Evolutionary conservation across 2,113 vertebrate species (phyloP).

Genomic region (Phyllostomus hastatus): DNA sequence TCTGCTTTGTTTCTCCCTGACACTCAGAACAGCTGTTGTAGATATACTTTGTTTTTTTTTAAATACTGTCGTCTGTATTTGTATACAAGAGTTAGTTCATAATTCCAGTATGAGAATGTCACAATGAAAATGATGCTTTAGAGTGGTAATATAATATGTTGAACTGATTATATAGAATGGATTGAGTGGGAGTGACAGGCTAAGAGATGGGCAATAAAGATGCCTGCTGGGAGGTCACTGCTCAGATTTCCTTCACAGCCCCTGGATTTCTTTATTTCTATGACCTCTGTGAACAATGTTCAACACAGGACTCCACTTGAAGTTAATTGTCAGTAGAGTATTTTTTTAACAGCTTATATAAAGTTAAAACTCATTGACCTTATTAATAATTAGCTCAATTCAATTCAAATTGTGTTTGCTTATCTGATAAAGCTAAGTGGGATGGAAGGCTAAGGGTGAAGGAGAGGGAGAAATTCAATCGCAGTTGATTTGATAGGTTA

Average conservation of each 20-base stretch:
- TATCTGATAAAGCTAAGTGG: neutral
- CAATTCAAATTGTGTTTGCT: neutral
- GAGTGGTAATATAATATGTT: neutral
- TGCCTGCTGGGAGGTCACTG: neutral
- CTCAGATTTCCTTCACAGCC: neutral
- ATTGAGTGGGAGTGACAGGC: neutral
- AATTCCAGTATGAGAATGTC: neutral
- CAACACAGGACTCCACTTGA: neutral
- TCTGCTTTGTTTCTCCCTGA: neutral
- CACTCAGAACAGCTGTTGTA: neutral
- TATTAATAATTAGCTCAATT: constrained; percentile 21
- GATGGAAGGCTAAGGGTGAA: neutral
- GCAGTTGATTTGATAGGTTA: neutral
- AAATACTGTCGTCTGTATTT: neutral
- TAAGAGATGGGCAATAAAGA: neutral
- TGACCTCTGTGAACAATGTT: neutral
- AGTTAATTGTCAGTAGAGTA: neutral
- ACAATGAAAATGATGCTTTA: neutral
- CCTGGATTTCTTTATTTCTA: neutral
- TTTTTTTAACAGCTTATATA: neutral
- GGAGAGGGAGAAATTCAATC: neutral
- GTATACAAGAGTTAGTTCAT: neutral
- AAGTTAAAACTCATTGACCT: neutral
- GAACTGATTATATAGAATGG: neutral
- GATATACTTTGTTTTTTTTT: neutral